phyloP scores from a whole-genome alignment of 2,797 vertebrate genomes.

The Syngnathus acus region DNA sequence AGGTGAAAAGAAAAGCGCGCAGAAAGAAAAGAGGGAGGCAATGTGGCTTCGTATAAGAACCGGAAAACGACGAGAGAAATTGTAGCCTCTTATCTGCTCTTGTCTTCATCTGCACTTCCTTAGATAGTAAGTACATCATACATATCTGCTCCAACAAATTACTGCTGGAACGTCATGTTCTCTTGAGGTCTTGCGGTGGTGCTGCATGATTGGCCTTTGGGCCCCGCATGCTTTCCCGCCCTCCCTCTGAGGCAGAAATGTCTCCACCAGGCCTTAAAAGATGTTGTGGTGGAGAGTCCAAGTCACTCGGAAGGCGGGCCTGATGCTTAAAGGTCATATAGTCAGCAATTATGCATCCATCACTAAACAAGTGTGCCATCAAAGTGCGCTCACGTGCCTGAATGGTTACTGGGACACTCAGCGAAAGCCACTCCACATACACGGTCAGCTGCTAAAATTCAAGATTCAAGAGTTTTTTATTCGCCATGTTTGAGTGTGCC shows the following conservation, averaged over 20 bases:
- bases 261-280: slow-evolving; percentile 17
- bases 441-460: slow-evolving; percentile 10
- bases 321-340: slow-evolving; percentile 38
- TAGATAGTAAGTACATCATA: slow-evolving; percentile 45
- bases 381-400: slow-evolving; percentile 18
- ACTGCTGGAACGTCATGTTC: slow-evolving; percentile 28
- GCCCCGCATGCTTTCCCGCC: slow-evolving; percentile 28
- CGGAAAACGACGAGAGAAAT: slow-evolving; percentile 18
- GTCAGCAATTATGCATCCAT: slow-evolving; percentile 43
- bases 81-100: slow-evolving; percentile 50
- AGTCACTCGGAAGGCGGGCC: slow-evolving; percentile 13
- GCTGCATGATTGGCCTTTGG: slow-evolving; percentile 29
- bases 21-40: slow-evolving; percentile 21
- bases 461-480: no score
- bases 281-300: slow-evolving; percentile 23
- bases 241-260: slow-evolving; percentile 34
- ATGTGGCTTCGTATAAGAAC: slow-evolving; percentile 57
- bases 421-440: slow-evolving; percentile 14
- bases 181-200: slow-evolving; percentile 14
- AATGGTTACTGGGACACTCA: slow-evolving; percentile 32
- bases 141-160: slow-evolving; percentile 42
- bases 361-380: slow-evolving; percentile 32
- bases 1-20: slow-evolving; percentile 28
- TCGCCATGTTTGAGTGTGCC: no score
- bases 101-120: slow-evolving; percentile 38